Base-by-base conservation (phyloP, 2,888 invertebrate genomes). In the Ormia ochracea region DNA sequence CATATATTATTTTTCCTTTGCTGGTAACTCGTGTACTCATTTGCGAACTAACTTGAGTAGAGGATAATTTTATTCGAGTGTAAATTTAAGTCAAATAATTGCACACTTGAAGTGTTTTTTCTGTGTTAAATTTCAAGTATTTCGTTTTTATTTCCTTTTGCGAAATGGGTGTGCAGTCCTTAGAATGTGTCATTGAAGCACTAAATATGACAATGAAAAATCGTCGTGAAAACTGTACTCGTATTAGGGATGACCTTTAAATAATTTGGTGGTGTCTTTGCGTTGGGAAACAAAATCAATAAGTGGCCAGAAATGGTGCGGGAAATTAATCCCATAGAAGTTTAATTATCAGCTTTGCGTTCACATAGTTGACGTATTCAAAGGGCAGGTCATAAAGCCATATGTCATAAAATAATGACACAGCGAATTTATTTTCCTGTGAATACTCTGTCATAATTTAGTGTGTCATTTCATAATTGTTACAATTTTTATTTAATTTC, bases 81-180 rank as follows among this genome's bases (percentile, higher is more conserved):
- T 45, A 59, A 75, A 68, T 61, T 68, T 52, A 33, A 54, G 43
- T 41, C 50, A 75, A 74, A 74, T 58, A 75, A 75, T 68, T 61
- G 59, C 43, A 68, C 68, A 75, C 66, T 68, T 58, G 6, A 65
- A 65, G 65, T 66, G 38, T 58, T 48, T 45, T 50, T 61, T 54
- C 14, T 41, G 6, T 5, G 14, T 3, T 31, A 17, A 73, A 21
- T 68, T 41, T 63, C 3, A 52, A 70, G 38, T 52, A 17, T 45
- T 19, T 19, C 43, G 17, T 45, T 33, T 4, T n/a, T n/a, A n/a
- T n/a, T n/a, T n/a, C n/a, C n/a, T n/a, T n/a, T n/a, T n/a, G n/a
- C n/a, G n/a, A 33, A 36, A 73, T 38, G 50, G 59, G 59, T 78
- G 73, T 73, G 68, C 66, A 45, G 33, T 17, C 31, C n/a, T 41